Evolutionary conservation across 2,888 invertebrate genomes (phyloP).

Genomic region (Pseudanteris insignis): DNA sequence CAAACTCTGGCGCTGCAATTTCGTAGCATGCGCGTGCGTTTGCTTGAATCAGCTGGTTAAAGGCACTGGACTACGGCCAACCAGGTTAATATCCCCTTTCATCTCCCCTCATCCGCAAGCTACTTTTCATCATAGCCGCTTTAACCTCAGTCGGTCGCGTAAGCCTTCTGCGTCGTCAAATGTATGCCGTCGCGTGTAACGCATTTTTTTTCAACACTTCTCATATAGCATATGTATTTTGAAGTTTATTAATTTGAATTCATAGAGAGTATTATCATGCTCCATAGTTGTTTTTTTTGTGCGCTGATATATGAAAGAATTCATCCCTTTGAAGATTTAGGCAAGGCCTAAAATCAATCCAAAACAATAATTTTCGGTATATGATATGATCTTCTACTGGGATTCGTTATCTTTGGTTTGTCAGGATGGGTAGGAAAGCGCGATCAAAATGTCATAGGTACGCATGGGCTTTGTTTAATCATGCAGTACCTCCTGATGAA

Average conservation of each 20-base stretch:
- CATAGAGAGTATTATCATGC: no score
- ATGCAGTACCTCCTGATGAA: conserved; percentile 17
- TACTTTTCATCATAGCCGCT: no score
- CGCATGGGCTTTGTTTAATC: conserved; percentile 35
- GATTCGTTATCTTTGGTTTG: no score
- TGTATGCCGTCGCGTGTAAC: conserved; percentile 18
- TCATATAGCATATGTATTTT: no score
- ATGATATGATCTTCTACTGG: conserved; percentile 3
- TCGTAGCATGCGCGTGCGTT: no score
- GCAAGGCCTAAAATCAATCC: no score
- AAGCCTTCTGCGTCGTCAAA: conserved; percentile 40
- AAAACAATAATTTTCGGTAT: conserved; percentile 1
- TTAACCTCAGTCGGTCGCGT: conserved; percentile 22
- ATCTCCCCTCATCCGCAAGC: conserved; percentile 42
- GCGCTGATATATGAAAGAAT: no score
- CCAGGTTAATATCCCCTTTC: conserved; percentile 60
- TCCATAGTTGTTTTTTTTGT: no score
- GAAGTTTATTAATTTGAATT: no score
- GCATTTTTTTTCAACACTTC: no score
- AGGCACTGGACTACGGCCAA: conserved; percentile 63
- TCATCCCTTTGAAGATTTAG: no score
- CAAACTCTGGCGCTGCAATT: no score
- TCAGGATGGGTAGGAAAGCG: background rate
- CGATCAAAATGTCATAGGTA: conserved; percentile 21
- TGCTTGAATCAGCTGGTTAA: conserved; percentile 62